Base-by-base conservation (phyloP, 2,888 invertebrate species). In the Acanthacorydalis orientalis region DNA sequence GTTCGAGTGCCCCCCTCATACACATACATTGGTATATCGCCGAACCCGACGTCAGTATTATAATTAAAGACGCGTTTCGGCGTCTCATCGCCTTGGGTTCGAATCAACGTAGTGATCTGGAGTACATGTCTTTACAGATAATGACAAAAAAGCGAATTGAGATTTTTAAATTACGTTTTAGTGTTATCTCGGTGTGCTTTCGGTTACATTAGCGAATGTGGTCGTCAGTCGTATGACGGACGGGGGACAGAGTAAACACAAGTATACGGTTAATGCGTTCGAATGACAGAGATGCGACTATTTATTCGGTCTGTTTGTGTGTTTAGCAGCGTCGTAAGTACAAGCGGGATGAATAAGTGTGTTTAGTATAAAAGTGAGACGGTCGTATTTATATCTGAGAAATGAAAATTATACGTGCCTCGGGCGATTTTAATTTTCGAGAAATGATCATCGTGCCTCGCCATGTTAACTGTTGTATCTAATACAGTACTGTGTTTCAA, bases 401-500 rank as follows among this genome's bases (percentile, higher is more conserved):
- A 64, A 64, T 63, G 64, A 60, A 63, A 64, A 64, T 63, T 64
- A 64, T 63, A 64, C 62, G 62, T 60, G 65, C 65, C 58, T 50
- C 55, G 56, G 63, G 65, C 63, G 58, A 64, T 65, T 65, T 65
- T 64, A 64, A 64, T 65, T 65, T 65, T 64, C 63, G 60, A 63
- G 63, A 64, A 62, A 65, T 62, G 63, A 63, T 64, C 43, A 63
- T 64, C 43, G 40, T 31, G 32, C 16, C 45, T 45, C 37, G 16
- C 12, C 32, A 33, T 35, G 35, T 45, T 33, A 45, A 45, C 34
- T 34, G 34, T 44, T 33, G 12, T 44, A 34, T 32, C 14, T 45
- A 33, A 16, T 35, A 35, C 16, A 37, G 16, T 31, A 43, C n/a
- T 45, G 11, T 35, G 34, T 45, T 44, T 34, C 44, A 16, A 14